phyloP scores from a whole-genome alignment of 2,888 invertebrate genomes.

The Hipparchia semele region DNA sequence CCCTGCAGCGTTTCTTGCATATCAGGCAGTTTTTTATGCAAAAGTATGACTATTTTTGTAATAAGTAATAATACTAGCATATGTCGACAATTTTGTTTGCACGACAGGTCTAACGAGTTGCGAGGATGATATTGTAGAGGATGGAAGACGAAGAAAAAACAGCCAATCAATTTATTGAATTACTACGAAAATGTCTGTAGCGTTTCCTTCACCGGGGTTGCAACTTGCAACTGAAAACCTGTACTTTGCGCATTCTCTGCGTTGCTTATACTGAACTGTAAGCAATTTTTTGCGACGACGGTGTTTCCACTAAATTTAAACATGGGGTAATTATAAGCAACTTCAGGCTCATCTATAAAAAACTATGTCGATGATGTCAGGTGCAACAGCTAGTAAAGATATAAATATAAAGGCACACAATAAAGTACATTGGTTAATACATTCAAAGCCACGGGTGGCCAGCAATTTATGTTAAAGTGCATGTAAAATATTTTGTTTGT shows the following conservation, averaged over 20 bases:
- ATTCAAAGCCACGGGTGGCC: constrained; percentile 25
- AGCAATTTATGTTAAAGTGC: constrained; percentile 28
- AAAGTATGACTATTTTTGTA: constrained; percentile 10
- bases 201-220: too few relatives aligned
- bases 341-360: not conserved
- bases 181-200: not conserved
- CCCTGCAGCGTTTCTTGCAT: constrained; percentile 16
- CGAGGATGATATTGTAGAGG: not conserved
- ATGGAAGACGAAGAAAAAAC: not conserved
- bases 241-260: too few relatives aligned
- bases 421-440: constrained; percentile 22
- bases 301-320: too few relatives aligned
- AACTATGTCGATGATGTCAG: not conserved
- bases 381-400: not conserved
- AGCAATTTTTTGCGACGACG: too few relatives aligned
- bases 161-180: not conserved
- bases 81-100: constrained; percentile 1
- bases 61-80: not conserved
- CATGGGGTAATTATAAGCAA: not conserved
- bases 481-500: constrained; percentile 29
- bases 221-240: too few relatives aligned
- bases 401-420: constrained; percentile 12
- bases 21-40: constrained; percentile 16
- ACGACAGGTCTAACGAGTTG: constrained; percentile 7
- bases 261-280: too few relatives aligned